phyloP scores from a whole-genome alignment of 2,888 invertebrate genomes.

The Leptarthrus brevirostris region DNA sequence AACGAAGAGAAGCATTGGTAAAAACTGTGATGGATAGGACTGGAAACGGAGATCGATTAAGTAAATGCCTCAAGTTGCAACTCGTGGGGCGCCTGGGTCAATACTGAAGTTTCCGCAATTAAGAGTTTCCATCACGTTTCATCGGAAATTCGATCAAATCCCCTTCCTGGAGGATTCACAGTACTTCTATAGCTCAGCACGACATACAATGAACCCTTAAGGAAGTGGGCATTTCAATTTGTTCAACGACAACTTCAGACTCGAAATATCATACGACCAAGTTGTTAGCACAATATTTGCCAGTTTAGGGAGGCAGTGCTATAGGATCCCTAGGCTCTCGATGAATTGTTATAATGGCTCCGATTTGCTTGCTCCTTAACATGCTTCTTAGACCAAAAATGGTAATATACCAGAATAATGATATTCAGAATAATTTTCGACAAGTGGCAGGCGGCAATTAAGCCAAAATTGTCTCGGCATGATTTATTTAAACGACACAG shows the following conservation, averaged over 20 bases:
- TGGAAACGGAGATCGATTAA: background rate
- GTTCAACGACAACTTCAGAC: background rate
- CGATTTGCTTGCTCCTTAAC: too few relatives aligned
- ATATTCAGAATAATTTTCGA: background rate
- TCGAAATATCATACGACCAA: background rate
- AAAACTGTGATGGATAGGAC: background rate
- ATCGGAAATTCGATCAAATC: background rate
- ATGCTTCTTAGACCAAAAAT: background rate
- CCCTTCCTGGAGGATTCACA: background rate
- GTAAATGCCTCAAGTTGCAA: background rate
- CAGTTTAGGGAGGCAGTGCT: background rate
- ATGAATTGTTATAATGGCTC: too few relatives aligned
- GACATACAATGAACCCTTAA: background rate
- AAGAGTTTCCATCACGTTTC: slow-evolving; percentile 16
- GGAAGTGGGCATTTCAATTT: slow-evolving; percentile 26
- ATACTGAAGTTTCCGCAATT: background rate
- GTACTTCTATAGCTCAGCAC: background rate
- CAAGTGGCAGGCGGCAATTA: slow-evolving; percentile 13
- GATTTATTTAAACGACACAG: slow-evolving; percentile 23
- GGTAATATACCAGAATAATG: slow-evolving; percentile 11
- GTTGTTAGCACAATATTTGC: slow-evolving; percentile 12
- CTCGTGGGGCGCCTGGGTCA: background rate
- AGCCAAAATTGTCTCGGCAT: slow-evolving; percentile 12
- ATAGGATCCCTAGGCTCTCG: too few relatives aligned
- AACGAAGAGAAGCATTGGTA: background rate